A percentile compares a stretch with the other conserved stretches of the same genome.
Evolutionary conservation across 35 echinoderm and acorn worm genomes (phyloP).

Genomic region (Acanthaster planci): DNA sequence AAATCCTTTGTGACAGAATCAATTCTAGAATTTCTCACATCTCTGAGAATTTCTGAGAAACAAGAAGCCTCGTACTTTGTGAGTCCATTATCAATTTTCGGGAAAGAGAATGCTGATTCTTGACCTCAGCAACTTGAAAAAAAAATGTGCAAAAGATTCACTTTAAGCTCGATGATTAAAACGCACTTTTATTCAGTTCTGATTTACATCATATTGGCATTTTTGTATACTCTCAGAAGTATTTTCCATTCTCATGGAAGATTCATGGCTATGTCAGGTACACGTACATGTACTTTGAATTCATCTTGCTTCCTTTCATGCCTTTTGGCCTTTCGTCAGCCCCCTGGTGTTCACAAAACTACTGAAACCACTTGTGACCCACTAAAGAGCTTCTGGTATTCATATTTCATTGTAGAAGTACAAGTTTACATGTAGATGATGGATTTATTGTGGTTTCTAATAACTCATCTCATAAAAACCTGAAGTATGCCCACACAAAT

Average conservation of each 20-base stretch:
- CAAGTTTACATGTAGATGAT: no score
- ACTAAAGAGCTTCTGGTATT: not conserved
- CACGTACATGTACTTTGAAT: not conserved
- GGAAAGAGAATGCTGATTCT: conserved; percentile 9
- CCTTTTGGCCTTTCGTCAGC: conserved; percentile 9
- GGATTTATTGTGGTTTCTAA: no score
- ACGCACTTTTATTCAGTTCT: not conserved
- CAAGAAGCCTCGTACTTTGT: not conserved
- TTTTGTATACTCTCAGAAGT: not conserved
- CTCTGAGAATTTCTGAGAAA: not conserved
- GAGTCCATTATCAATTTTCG: not conserved
- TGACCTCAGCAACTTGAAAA: not conserved
- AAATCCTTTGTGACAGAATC: conserved; percentile 7
- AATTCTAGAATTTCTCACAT: not conserved
- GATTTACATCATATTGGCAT: conserved; percentile 2
- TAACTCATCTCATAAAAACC: no score
- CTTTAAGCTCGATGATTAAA: conserved; percentile 1
- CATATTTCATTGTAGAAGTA: not conserved
- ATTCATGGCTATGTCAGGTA: not conserved
- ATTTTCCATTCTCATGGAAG: not conserved
- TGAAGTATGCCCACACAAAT: no score
- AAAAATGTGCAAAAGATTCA: not conserved
- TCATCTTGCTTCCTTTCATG: not conserved
- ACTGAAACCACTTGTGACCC: conserved; percentile 5
- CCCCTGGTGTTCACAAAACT: not conserved